Base-by-base conservation (phyloP, 2,797 vertebrate species). In the Ptychobarbus kaznakovi region DNA sequence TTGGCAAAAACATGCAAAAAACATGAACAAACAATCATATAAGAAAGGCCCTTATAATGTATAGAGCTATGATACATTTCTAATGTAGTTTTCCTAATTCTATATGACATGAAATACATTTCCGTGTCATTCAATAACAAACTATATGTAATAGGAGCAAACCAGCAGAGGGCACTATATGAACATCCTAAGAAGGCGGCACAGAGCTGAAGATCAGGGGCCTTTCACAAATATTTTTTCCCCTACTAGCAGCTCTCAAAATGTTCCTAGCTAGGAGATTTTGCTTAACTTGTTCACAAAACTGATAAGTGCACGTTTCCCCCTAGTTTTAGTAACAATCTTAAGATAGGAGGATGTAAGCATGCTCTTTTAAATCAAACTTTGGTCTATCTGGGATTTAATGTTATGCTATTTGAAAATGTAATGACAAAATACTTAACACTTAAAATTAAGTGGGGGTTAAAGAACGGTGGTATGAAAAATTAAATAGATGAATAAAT, bases 131-230 rank as follows among this genome's bases (percentile, higher is more conserved):
- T 32, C 2, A 32, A 32, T 3, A 32, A 32, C 32, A 32, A 32
- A 32, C 32, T 32, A 32, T 10, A 38, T 32, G 8, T 56, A 78
- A 6, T 38, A 61, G 8, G 2, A 42, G 56, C 8, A 63, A 78
- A 61, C 75, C 86, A 86, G 82, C 44, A 89, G 88, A 79, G 86
- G 82, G 88, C 86, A 76, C 78, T 78, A 20, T 38, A 22, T 28
- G 28, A 84, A 77, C 86, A 86, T 61, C 61, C 28, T 6, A 80
- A 20, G 13, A 77, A 53, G 11, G 1, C 13, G 32, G 1, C 12
- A 38, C 12, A 63, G 16, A 18, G 11, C 11, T 49, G 28, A 61
- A 46, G 28, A 12, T 35, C 63, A 66, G 28, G 28, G 6, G 18
- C 51, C 18, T 35, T 66, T 35, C 2, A 65, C 6, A 65, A 16